Percentiles rank a stretch among this genome's conserved stretches.
Conservation (phyloP, 1,140 invertebrate genomes). For the Cotesia glomerata region DNA sequence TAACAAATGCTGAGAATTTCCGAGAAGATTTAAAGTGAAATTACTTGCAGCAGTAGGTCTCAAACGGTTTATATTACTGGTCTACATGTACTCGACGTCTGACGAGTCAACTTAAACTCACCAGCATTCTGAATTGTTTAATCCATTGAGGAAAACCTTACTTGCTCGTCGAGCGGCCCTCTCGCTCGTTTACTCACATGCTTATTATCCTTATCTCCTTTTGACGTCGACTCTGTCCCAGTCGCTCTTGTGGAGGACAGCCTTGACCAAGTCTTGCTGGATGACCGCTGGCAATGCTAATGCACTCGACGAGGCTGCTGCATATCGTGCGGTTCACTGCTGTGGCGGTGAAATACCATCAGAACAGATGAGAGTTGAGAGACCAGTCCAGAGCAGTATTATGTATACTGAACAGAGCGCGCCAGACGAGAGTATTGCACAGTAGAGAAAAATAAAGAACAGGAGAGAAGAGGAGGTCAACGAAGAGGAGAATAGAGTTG, state of each 20-base stretch:
- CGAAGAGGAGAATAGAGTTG: too few species aligned
- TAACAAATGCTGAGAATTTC: too few species aligned
- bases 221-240: background rate
- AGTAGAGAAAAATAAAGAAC: too few species aligned
- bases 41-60: too few species aligned
- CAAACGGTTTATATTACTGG: background rate
- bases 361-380: too few species aligned
- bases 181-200: too few species aligned
- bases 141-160: slow-evolving; percentile 6
- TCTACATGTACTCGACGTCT: background rate
- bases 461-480: too few species aligned
- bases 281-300: slow-evolving; percentile 8
- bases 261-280: slow-evolving; percentile 13
- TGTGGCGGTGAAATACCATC: too few species aligned
- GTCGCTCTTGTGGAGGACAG: background rate
- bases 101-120: background rate
- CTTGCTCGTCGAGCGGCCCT: background rate
- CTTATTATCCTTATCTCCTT: background rate
- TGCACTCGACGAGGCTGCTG: slow-evolving; percentile 5
- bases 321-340: too few species aligned
- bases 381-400: too few species aligned
- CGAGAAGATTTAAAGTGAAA: too few species aligned
- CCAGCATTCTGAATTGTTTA: background rate
- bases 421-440: background rate
- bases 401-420: background rate